Evolutionary conservation across 2,888 invertebrate species (phyloP), one percentile per base, ranked within the genome.

Genomic region (Argyra leucocephala): DNA sequence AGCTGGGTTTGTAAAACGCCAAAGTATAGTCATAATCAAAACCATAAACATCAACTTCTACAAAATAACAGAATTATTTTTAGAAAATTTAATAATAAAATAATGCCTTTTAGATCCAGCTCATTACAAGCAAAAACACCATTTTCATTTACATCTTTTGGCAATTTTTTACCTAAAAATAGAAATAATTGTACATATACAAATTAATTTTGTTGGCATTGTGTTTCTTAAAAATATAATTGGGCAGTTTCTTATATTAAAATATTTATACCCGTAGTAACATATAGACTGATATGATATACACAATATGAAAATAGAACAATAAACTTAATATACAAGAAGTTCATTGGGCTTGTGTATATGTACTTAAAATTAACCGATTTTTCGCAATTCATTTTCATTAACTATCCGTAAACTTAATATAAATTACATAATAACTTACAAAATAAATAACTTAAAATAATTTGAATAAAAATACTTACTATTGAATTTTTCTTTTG

Each of bases 1-100:
- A 82, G 22, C 89, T 86, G 12, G 91, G 90, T 74, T 93, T 95
- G 78, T 98, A 98, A 73, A 93, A 92, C 1, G 97, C 97, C 73
- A 98, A 79, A 0, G 98, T 98, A 79, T 98, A 98, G 79, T 98
- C 98, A 82, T 98, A 98, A 81, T 98, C 98, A 82, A 98, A 98
- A 59, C 98, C 94, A 82, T 96, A 96, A 0, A 96, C 93, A 74
- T 91, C 87, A 58, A 98, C 92, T 79, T 95, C 91, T 48, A 48
- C 12, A 48, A 31, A 12, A n/a, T 18, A 48, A 48, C 12, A 48
- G 15, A 18, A 31, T 31, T 7, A 6, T 2, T 6, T 31, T 31
- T 31, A 4, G 12, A 26, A 31, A 2, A 31, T 31, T 31, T 31
- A 10, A 7, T 31, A 26, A 2, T 31, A 31, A 31, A 31, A 10